Conservation (phyloP, 1,140 invertebrate genomes). For the Pseudomyrmex dendroicus region DNA sequence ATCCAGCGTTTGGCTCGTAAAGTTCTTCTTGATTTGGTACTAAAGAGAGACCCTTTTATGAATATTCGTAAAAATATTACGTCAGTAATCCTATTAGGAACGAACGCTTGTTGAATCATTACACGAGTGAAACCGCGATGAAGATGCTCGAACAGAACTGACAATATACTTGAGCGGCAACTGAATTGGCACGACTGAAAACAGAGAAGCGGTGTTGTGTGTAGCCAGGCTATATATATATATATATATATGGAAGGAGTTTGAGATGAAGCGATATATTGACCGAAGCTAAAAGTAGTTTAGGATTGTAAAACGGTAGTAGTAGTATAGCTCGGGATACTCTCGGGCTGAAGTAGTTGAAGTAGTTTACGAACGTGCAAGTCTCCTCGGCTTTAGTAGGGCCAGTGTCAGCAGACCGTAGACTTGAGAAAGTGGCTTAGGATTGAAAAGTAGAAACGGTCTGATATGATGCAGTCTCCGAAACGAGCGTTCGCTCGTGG, state of each 20-base stretch:
- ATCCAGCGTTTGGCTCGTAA: too few relatives aligned
- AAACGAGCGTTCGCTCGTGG: background rate
- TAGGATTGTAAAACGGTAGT: background rate
- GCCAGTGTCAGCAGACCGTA: background rate
- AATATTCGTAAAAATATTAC: too few relatives aligned
- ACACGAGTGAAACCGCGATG: too few relatives aligned
- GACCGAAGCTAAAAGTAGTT: constrained; percentile 22
- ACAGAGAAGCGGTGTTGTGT: background rate
- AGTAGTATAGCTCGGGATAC: too few relatives aligned
- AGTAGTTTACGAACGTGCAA: background rate
- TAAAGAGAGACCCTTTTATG: too few relatives aligned
- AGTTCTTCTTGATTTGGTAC: too few relatives aligned
- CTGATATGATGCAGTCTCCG: background rate
- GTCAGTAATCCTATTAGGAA: too few relatives aligned
- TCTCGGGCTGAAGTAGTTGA: background rate
- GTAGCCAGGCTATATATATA: too few relatives aligned
- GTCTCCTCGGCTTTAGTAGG: background rate
- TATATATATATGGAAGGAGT: background rate
- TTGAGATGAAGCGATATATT: background rate
- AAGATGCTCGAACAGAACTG: too few relatives aligned
- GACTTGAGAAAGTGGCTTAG: constrained; percentile 6
- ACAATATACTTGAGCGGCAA: background rate
- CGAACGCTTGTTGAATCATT: too few relatives aligned
- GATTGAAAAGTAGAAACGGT: constrained; percentile 30
- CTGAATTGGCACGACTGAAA: background rate